phyloP scores from a whole-genome alignment of 2,113 vertebrate genomes.

The Ondatra zibethicus region DNA sequence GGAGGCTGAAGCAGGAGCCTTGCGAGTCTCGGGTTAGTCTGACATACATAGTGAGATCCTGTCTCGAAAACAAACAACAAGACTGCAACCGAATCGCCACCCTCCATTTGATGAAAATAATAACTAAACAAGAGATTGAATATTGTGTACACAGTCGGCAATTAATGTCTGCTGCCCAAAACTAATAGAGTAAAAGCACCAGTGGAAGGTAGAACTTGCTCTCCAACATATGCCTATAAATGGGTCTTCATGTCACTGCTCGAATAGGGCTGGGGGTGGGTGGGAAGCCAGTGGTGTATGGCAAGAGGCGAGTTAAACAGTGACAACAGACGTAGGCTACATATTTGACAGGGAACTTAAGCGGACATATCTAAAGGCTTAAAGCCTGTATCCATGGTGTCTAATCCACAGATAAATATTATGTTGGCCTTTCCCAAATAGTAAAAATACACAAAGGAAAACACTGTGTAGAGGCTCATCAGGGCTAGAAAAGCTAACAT shows the following conservation, averaged over 20 bases:
- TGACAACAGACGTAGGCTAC: neutral
- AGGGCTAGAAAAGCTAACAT: constrained; percentile 32
- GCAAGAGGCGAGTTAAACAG: neutral
- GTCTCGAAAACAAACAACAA: neutral
- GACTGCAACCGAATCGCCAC: neutral
- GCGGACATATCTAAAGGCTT: constrained; percentile 46
- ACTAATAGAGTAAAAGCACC: neutral
- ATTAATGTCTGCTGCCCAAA: neutral
- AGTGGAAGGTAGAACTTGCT: neutral
- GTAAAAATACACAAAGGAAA: constrained; percentile 53
- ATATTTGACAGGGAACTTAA: constrained; percentile 22
- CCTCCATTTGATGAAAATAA: neutral
- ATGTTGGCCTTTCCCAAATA: constrained; percentile 58
- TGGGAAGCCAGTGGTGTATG: neutral
- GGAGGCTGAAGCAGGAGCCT: neutral
- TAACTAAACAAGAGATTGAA: neutral
- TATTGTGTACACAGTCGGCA: neutral
- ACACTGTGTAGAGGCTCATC: constrained; percentile 23
- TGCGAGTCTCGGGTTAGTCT: neutral
- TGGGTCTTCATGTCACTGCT: neutral
- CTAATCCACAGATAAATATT: constrained; percentile 67
- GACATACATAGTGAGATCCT: neutral
- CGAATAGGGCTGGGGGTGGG: neutral
- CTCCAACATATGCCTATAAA: neutral
- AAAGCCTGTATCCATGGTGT: neutral